These are phyloP conservation scores for Camponotus vicinus DNA, from an alignment of 1,140 invertebrate genomes.

Conservation along the genomic window DNA sequence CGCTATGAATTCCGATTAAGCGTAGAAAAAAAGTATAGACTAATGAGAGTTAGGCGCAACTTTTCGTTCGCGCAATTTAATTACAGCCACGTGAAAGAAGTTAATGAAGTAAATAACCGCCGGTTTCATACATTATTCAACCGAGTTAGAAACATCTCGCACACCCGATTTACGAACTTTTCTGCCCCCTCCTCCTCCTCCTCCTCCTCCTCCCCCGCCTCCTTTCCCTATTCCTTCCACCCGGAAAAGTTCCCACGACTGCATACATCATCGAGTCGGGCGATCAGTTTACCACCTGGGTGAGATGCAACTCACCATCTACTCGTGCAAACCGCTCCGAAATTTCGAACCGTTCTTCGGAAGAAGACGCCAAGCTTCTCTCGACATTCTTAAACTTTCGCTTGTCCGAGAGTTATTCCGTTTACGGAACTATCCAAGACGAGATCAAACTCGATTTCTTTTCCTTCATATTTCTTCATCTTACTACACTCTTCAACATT, in stretches of 20 bases:
- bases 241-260: constrained; percentile 48
- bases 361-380: not conserved
- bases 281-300: constrained; percentile 57
- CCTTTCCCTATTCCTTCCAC: not conserved
- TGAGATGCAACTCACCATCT: constrained; percentile 2
- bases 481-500: not conserved
- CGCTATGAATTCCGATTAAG: constrained; percentile 26
- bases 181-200: not conserved
- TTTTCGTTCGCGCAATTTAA: constrained; percentile 59
- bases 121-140: constrained; percentile 61
- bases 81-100: constrained; percentile 61
- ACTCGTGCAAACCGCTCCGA: constrained; percentile 20
- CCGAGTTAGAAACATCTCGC: constrained; percentile 58
- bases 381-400: constrained; percentile 24
- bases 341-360: constrained; percentile 18
- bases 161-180: constrained; percentile 62
- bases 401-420: not conserved
- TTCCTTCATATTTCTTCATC: not conserved
- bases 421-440: not conserved
- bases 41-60: constrained; percentile 58
- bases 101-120: constrained; percentile 63
- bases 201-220: too few relatives aligned
- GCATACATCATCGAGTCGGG: constrained; percentile 29
- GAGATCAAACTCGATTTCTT: constrained; percentile 4
- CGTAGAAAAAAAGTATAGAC: constrained; percentile 25